phyloP scores from a whole-genome alignment of 2,113 vertebrate genomes.

The Myotis brandtii region DNA sequence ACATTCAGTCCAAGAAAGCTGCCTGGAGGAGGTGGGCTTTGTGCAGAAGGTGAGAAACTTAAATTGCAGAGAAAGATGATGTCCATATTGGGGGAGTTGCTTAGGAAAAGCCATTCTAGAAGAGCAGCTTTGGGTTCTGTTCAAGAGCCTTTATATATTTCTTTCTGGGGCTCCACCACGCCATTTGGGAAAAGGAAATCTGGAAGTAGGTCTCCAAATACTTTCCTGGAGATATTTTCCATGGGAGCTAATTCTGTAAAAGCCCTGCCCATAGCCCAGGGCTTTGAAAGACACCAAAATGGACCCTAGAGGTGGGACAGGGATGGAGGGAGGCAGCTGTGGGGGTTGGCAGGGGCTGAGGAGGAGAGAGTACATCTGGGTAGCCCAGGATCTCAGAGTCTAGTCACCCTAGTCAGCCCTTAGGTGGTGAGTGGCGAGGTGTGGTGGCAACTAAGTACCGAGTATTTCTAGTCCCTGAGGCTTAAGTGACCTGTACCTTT shows the following conservation, averaged over 20 bases:
- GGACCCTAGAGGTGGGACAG: neutral
- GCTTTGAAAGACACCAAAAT: neutral
- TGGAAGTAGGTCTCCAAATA: neutral
- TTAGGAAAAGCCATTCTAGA: neutral
- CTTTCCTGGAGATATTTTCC: neutral
- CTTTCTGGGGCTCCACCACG: neutral
- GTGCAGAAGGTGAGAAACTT: neutral
- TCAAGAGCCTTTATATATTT: neutral
- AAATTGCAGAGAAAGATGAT: neutral
- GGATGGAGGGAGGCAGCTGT: neutral
- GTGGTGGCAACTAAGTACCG: neutral
- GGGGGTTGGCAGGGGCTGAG: neutral
- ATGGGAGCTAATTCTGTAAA: neutral
- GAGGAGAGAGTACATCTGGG: neutral
- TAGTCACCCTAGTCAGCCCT: neutral
- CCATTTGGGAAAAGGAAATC: neutral
- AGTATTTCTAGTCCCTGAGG: neutral
- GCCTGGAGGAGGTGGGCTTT: neutral
- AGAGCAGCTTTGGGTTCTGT: neutral
- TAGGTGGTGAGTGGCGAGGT: too few species aligned
- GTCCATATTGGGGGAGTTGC: neutral
- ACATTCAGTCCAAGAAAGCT: neutral
- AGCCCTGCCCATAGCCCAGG: neutral
- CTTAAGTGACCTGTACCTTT: neutral
- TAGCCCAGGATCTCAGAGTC: neutral